These are phyloP conservation scores for Drosophila birchii DNA, from an alignment of 2,888 invertebrate genomes.

Conservation along the genomic window DNA sequence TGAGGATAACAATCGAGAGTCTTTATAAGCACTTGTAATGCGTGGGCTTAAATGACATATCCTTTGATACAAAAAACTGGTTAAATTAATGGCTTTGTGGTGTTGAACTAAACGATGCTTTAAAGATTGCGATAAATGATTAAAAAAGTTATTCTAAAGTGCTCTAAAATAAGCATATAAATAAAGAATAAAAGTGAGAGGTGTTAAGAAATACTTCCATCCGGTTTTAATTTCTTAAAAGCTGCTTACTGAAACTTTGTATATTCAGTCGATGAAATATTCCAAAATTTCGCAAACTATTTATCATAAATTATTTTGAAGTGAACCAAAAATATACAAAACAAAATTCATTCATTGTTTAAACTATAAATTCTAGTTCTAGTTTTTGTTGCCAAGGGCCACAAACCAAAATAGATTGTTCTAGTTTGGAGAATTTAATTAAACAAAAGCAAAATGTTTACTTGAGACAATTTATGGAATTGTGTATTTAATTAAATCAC, in stretches of 20 bases:
- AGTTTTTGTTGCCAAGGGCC: slow-evolving; percentile 4
- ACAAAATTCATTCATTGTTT: slow-evolving; percentile 2
- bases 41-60: slow-evolving; percentile 19
- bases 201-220: neutral
- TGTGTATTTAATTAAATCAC: neutral
- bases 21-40: slow-evolving; percentile 24
- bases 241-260: neutral
- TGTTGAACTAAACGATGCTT: neutral
- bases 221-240: neutral
- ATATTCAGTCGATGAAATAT: neutral
- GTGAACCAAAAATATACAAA: neutral
- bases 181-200: neutral
- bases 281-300: neutral
- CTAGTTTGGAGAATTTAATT: neutral
- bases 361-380: neutral
- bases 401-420: slow-evolving; percentile 13
- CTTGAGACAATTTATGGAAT: neutral
- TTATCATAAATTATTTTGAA: slow-evolving; percentile 4
- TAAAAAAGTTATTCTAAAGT: no score
- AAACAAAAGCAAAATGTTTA: slow-evolving; percentile 4
- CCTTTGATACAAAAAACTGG: slow-evolving; percentile 27
- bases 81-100: slow-evolving; percentile 12
- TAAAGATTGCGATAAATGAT: neutral
- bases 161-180: neutral
- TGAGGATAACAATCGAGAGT: slow-evolving; percentile 1